Evolutionary conservation across 2,797 vertebrate genomes (phyloP).

Genomic region (Falco biarmicus): DNA sequence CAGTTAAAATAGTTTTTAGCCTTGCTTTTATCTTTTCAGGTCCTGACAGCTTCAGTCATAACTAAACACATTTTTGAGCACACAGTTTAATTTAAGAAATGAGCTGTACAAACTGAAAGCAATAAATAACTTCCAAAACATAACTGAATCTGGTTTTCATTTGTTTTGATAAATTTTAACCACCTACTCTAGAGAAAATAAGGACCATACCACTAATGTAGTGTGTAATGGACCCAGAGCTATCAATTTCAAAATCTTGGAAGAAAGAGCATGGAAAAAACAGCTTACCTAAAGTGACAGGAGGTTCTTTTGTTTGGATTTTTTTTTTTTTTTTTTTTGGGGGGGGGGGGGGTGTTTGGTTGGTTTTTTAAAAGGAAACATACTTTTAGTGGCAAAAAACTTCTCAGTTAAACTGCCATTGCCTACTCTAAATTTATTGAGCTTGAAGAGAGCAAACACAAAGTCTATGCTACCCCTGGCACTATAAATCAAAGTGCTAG

Average conservation of each 20-base stretch:
- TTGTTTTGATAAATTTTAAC: not conserved
- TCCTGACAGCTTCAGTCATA: not conserved
- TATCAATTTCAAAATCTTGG: not conserved
- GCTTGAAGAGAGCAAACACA: conserved; percentile 1
- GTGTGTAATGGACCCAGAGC: not conserved
- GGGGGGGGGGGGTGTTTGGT: not conserved
- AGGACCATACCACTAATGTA: not conserved
- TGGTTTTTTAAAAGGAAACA: not conserved
- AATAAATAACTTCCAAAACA: not conserved
- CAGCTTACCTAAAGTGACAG: not conserved
- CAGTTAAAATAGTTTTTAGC: not conserved
- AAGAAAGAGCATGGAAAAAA: not conserved
- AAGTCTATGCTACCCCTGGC: not conserved
- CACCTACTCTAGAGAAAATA: not conserved
- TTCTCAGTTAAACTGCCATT: not conserved
- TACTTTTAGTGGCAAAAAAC: not conserved
- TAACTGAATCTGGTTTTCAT: not conserved
- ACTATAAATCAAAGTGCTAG: conserved; percentile 20
- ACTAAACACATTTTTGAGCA: not conserved
- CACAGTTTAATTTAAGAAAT: not conserved
- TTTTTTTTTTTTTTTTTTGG: not conserved
- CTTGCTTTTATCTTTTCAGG: not conserved
- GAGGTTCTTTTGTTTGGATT: not conserved
- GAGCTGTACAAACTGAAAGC: not conserved
- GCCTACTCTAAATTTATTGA: not conserved